phyloP scores from a whole-genome alignment of 2,113 vertebrate species.

The Neotoma lepida region DNA sequence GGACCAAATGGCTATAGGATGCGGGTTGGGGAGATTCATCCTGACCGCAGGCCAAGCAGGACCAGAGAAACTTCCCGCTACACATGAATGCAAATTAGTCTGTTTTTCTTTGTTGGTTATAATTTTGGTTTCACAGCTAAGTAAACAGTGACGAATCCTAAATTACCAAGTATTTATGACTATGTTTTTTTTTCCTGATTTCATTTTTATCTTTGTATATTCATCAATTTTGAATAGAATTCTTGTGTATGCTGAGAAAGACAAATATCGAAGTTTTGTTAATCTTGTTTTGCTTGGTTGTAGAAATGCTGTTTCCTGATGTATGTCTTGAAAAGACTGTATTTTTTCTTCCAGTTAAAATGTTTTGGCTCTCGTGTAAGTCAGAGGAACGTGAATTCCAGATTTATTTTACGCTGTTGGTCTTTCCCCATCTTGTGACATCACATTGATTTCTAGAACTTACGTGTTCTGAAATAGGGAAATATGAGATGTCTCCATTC shows the following conservation, averaged over 20 bases:
- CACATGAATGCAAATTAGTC: neutral
- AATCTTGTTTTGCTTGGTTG: neutral
- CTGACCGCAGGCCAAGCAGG: too few species aligned
- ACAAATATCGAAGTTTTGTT: neutral
- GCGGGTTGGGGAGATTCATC: too few species aligned
- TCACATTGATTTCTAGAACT: neutral
- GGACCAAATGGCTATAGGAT: too few species aligned
- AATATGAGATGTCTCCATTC: neutral
- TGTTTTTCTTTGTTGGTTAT: neutral
- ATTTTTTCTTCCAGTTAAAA: neutral
- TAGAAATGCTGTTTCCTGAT: neutral
- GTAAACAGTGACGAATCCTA: neutral
- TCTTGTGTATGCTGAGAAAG: neutral
- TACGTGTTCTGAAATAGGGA: neutral
- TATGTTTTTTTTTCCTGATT: neutral
- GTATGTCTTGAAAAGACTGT: neutral
- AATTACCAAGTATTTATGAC: neutral
- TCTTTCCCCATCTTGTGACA: neutral
- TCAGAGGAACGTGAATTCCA: neutral
- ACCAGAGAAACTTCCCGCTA: too few species aligned
- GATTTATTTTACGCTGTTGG: neutral
- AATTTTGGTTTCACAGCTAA: neutral
- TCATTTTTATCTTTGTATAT: neutral
- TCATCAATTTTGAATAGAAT: neutral
- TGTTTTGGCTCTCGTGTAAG: neutral